A percentile compares a stretch with the other conserved stretches of the same genome.
Conservation (phyloP, 2,113 vertebrate genomes). For the Sphyrna mokarran region DNA sequence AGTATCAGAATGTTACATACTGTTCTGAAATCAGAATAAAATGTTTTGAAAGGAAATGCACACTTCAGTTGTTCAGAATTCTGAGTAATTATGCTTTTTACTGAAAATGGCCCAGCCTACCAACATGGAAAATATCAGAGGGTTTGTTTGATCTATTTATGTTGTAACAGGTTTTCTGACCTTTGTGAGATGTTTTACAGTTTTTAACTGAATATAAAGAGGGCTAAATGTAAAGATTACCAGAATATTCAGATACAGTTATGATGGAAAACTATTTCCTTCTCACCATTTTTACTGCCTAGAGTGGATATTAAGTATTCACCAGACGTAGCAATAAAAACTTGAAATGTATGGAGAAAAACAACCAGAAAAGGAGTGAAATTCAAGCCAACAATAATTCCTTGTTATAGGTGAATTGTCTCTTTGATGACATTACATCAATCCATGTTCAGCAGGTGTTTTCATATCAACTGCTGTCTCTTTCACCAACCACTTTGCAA, state of each 20-base stretch:
- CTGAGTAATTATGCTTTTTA: not conserved
- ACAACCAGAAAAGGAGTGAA: constrained; percentile 40
- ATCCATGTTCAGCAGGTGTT: constrained; percentile 48
- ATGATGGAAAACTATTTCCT: not conserved
- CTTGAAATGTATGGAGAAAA: constrained; percentile 40
- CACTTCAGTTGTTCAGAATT: not conserved
- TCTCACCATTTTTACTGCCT: not conserved
- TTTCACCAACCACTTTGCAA: constrained; percentile 48
- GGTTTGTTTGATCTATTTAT: not conserved
- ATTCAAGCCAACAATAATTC: constrained; percentile 50
- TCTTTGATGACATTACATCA: constrained; percentile 55
- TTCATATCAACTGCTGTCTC: constrained; percentile 46
- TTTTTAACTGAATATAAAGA: not conserved
- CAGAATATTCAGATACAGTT: not conserved
- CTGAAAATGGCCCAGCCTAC: not conserved
- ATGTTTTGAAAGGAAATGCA: not conserved
- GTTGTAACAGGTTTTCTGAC: not conserved
- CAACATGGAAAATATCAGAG: not conserved
- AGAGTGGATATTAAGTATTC: not conserved
- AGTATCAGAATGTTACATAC: not conserved
- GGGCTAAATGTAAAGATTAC: not conserved
- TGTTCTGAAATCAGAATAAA: not conserved
- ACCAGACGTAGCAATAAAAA: not conserved
- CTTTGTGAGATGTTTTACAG: not conserved
- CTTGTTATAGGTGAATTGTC: constrained; percentile 54